Evolutionary conservation across 2,888 invertebrate genomes (phyloP), one percentile per base, ranked within the genome.

Genomic region (Drosophila nr. medialis): DNA sequence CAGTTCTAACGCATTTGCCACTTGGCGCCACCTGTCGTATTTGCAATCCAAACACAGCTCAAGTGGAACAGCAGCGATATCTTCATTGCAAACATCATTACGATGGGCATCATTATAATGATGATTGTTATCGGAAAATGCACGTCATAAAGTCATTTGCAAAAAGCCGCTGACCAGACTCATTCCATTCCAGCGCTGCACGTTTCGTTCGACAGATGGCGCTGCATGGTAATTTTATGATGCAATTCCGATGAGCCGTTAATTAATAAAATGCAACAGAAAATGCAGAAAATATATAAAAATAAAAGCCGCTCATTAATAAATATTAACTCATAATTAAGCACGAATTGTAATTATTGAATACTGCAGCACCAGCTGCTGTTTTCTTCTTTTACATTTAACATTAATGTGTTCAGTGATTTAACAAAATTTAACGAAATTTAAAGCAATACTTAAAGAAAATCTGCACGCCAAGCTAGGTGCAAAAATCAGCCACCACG

Each of bases 261-360:
- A 71, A 80, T 80, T 80, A 80, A 80, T 81, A 69, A 78, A 64
- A 77, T 78, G 70, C 70, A 74, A 50, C 24, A 36, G 45, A 48
- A 62, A 49, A 67, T 45, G 15, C 24, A 63, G 24, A 58, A 56
- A 64, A 72, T 51, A 48, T 55, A 63, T 62, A 60, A 38, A 29
- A 56, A 34, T 55, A 59, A 70, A 40, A 55, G 45, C 51, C 36
- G 42, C 86, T 80, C 75, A 85, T 87, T 86, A 86, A 87, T 86
- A 82, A 77, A 77, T 84, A 84, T 89, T 80, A 86, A 85, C 80
- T 87, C 80, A 83, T 84, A 86, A 89, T 89, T 80, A 72, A 66
- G 55, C 75, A 80, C 72, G 59, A 64, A 72, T 64, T 50, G 50
- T 72, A 24, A 55, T 70, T 71, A 81, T 70, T 66, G 67, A 53